phyloP scores from a whole-genome alignment of 92 coral and sea anemone genomes.

The Porites evermanni region DNA sequence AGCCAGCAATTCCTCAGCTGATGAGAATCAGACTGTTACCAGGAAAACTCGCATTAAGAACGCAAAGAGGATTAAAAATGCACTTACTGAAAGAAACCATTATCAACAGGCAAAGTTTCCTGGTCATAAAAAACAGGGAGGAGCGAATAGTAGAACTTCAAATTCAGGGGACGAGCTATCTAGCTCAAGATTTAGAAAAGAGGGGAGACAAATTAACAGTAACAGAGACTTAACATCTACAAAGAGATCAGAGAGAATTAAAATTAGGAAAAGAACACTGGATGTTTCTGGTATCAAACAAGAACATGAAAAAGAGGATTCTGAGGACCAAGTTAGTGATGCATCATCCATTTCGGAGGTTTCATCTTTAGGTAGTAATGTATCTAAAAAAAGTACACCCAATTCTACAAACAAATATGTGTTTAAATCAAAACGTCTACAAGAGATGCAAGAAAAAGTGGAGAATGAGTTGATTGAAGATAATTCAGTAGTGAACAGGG shows the following conservation, averaged over 20 bases:
- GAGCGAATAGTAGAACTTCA: constrained; percentile 11
- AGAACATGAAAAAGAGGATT: constrained; percentile 6
- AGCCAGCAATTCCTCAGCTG: neutral
- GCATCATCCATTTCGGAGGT: constrained; percentile 23
- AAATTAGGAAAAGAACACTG: neutral
- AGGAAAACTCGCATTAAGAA: constrained; percentile 39
- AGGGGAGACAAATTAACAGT: neutral
- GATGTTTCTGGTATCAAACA: neutral
- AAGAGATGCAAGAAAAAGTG: constrained; percentile 64
- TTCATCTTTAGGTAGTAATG: constrained; percentile 2
- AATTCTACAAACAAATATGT: constrained; percentile 20
- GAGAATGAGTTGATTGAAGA: constrained; percentile 27
- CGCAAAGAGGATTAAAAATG: constrained; percentile 35
- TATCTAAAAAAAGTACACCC: constrained; percentile 19
- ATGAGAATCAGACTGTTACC: neutral
- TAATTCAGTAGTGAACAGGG: neutral
- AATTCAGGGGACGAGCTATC: neutral
- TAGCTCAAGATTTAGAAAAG: neutral
- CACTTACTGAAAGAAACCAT: neutral
- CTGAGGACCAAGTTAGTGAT: constrained; percentile 30
- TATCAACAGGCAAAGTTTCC: constrained; percentile 27
- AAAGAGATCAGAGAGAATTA: constrained; percentile 37
- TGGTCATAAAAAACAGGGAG: neutral
- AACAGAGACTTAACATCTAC: neutral
- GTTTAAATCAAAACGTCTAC: constrained; percentile 87